Evolutionary conservation across 1,140 invertebrate species (phyloP), one percentile per base, ranked within the genome.

Genomic region (Coptotermes formosanus): DNA sequence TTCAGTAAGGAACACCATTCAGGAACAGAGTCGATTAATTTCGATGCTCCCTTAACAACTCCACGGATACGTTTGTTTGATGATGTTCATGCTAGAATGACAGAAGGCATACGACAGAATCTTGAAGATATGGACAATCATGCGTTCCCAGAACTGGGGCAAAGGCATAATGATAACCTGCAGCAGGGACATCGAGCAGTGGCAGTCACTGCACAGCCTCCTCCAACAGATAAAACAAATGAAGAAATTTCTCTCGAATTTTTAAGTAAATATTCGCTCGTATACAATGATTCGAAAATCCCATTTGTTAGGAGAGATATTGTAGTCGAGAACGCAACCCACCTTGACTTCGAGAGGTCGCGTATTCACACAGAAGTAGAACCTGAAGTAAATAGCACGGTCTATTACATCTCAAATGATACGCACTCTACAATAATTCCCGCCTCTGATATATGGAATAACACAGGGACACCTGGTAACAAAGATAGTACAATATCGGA

Each of bases 71-170:
- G 38, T 6, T 55, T 82, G 44, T 85, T 85, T 59, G 85, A 85
- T 38, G 44, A 55, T 43, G 8, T n/a, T 25, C 44, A 85, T 30
- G 85, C 85, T 32, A 52, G 59, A 43, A 32, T 85, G 30, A 59
- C 85, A 30, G 52, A 85, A 48, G 32, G 85, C 44, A 85, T 85
- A 12, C 85, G 69, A 3, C 85, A 85, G 21, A 85, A 85, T 30
- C 85, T 85, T 32, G 25, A 85, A 25, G 85, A 85, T 8, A 45
- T 85, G 59, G 85, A 85, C n/a, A 59, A 85, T 30, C 25, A 48
- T 12, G n/a, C 25, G 19, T 75, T 75, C n/a, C 64, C 25, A 25
- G 64, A 75, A 8, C 9, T 75, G 6, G 3, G n/a, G n/a, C 64
- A 6, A 16, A 2, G 6, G 2, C 16, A 75, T 75, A 8, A 9